Evolutionary conservation across 2,113 vertebrate genomes (phyloP).

Genomic region (Corythornis cristatus): DNA sequence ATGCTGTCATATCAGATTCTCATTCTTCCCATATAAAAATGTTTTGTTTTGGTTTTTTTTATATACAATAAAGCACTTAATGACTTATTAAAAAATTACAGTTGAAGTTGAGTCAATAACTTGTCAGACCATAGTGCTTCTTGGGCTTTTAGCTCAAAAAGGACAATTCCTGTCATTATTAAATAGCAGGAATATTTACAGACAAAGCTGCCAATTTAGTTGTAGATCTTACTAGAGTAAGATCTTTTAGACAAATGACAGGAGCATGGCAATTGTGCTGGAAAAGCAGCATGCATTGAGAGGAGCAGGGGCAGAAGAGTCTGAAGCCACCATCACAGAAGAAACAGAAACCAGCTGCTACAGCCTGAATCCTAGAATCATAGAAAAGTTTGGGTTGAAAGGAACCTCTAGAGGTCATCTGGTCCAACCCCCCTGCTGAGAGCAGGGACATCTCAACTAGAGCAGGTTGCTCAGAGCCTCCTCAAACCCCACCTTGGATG

Average conservation of each 20-base stretch:
- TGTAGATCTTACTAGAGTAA: neutral
- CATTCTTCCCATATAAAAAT: slow-evolving; percentile 7
- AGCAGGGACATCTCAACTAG: no score
- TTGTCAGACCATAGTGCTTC: neutral
- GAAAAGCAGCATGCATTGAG: neutral
- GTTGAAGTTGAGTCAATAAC: neutral
- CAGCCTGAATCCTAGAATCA: neutral
- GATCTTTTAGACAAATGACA: neutral
- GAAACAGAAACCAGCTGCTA: neutral
- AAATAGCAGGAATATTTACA: neutral
- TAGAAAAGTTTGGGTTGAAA: no score
- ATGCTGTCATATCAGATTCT: slow-evolving; percentile 43
- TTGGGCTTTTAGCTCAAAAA: neutral
- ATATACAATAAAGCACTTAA: neutral
- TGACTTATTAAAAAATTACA: neutral
- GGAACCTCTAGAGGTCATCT: no score
- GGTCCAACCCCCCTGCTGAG: no score
- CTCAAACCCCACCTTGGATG: no score
- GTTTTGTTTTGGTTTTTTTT: neutral
- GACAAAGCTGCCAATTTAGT: neutral
- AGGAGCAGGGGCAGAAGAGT: neutral
- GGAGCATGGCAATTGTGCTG: neutral
- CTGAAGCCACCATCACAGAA: rapidly evolving
- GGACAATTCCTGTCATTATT: neutral
- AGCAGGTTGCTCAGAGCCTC: no score